A percentile compares a stretch with the other conserved stretches of the same genome.
phyloP scores from a whole-genome alignment of 2,113 vertebrate species.

The Delphinus delphis region DNA sequence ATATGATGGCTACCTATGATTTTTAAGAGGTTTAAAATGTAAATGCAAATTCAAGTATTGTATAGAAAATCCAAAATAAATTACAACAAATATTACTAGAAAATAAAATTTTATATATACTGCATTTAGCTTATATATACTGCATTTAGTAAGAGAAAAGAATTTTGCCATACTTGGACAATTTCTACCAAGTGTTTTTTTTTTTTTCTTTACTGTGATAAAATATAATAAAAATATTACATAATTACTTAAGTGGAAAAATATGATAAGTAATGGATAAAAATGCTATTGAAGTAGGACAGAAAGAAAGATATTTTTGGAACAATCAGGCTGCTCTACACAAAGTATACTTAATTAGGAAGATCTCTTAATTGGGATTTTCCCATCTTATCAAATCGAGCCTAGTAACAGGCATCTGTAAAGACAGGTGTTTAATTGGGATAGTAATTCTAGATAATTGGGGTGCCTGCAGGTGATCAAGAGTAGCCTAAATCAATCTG shows the following conservation, averaged over 20 bases:
- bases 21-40: not conserved
- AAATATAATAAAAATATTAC: not conserved
- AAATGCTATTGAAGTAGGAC: not conserved
- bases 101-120: not conserved
- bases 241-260: not conserved
- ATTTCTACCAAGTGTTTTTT: not conserved
- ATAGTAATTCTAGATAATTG: constrained; percentile 66
- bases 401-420: constrained; percentile 56
- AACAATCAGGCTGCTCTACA: not conserved
- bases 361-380: constrained; percentile 61
- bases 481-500: constrained; percentile 45
- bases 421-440: constrained; percentile 70
- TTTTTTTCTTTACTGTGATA: not conserved
- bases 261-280: not conserved
- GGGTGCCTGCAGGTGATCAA: constrained; percentile 28
- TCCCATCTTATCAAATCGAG: constrained; percentile 50
- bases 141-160: not conserved
- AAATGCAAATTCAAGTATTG: not conserved
- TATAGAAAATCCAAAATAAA: not conserved
- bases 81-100: not conserved
- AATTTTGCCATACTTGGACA: not conserved
- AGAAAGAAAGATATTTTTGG: not conserved
- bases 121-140: not conserved
- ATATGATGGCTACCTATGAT: not conserved
- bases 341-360: constrained; percentile 54